Base-by-base conservation (phyloP, 35 echinoderm and acorn worm genomes). In the Lytechinus pictus region DNA sequence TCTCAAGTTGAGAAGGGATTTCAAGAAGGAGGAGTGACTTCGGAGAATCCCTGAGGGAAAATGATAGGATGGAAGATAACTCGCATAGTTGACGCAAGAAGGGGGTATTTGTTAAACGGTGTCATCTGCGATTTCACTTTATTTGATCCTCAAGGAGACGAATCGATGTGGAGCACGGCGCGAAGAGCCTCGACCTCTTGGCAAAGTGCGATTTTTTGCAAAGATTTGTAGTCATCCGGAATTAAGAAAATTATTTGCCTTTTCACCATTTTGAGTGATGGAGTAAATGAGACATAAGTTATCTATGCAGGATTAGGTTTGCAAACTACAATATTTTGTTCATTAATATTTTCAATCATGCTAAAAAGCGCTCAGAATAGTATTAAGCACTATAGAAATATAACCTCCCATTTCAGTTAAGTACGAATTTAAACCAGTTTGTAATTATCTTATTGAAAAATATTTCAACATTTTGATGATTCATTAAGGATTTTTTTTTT, bases 81-180 rank as follows among this genome's bases (percentile, higher is more conserved):
- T 90, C 88, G 9, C 28, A 44, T 4, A 90, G 16, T 90, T 90
- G 52, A 90, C 88, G 88, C 52, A 90, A 90, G 28, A 44, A 54
- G 28, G 52, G 52, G 88, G 44, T 52, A 54, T 10, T 12, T 52
- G 88, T 28, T 90, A 90, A 90, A 90, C 88, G 88, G 88, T 90
- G 88, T 90, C 88, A 90, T 90, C 88, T 90, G 28, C 88, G 88
- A 90, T 90, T 90, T 90, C 88, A 90, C 88, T 52, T 54, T 9
- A 44, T 90, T 14, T 90, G 88, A 79, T 79, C 66, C 66, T 24
- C 3, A 24, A 79, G 66, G 66, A 79, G 66, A 79, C n/a, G 66
- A 24, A 24, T n/a, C 66, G 66, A 79, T 24, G 14, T 79, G 66
- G 7, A 79, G 66, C 19, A 4, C 6, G 66, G n/a, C 66, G n/a